phyloP scores from a whole-genome alignment of 2,888 invertebrate species.

The Parthenolecanium corni region DNA sequence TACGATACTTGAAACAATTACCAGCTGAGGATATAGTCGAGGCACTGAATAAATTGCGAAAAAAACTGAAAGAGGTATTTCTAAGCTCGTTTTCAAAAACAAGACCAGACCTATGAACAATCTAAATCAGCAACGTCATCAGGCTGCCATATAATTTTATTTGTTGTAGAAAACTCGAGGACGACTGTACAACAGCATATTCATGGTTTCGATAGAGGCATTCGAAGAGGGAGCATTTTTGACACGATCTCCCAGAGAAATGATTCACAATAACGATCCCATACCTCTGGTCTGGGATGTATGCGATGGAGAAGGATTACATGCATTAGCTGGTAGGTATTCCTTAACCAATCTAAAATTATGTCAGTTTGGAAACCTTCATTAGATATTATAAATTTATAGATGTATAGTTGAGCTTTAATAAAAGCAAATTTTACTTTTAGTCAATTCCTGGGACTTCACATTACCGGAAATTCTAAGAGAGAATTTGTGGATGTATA shows the following conservation, averaged over 20 bases:
- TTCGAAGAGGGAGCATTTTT: conserved; percentile 2
- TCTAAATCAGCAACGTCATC: neutral
- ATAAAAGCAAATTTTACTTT: neutral
- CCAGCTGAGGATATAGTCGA: neutral
- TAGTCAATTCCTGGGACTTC: neutral
- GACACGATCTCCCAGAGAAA: neutral
- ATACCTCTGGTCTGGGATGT: neutral
- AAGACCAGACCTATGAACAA: neutral
- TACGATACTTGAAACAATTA: neutral
- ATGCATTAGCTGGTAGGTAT: conserved; percentile 3
- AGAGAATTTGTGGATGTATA: conserved; percentile 14
- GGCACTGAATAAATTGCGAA: neutral
- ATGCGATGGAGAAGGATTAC: neutral
- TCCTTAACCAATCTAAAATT: too few relatives aligned
- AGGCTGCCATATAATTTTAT: neutral
- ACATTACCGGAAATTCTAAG: neutral
- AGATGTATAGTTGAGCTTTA: neutral
- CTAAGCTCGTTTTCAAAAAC: neutral
- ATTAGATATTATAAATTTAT: too few relatives aligned
- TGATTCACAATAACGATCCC: neutral
- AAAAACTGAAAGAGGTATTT: neutral
- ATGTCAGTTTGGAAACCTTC: too few relatives aligned
- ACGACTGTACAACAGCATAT: neutral
- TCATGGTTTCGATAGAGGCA: neutral
- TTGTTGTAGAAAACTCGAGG: neutral